These are phyloP conservation scores for Protobothrops flavoviridis DNA, from an alignment of 2,113 vertebrate species.

Conservation along the genomic window DNA sequence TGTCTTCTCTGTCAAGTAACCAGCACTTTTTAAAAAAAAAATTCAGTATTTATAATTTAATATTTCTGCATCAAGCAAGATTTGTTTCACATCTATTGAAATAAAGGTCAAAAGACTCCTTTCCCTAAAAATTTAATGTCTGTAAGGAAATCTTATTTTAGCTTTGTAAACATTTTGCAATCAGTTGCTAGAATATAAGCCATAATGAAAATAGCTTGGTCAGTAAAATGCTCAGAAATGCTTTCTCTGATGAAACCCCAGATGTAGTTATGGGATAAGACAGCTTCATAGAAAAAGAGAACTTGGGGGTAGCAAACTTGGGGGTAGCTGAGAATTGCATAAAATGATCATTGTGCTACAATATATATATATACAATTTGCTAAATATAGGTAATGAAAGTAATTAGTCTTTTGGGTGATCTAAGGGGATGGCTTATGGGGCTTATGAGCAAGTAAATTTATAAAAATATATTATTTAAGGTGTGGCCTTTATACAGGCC, in stretches of 20 bases:
- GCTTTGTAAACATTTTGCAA: not conserved
- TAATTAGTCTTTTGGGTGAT: too few species aligned
- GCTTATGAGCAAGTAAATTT: too few species aligned
- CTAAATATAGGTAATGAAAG: too few species aligned
- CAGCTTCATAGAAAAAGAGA: not conserved
- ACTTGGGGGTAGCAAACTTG: too few species aligned
- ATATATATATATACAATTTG: too few species aligned
- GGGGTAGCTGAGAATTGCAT: not conserved
- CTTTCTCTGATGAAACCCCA: too few species aligned
- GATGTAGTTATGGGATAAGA: not conserved
- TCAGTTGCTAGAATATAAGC: not conserved
- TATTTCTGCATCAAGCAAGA: not conserved
- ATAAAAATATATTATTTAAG: not conserved
- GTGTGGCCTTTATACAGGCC: not conserved
- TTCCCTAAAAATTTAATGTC: not conserved
- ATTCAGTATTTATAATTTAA: not conserved
- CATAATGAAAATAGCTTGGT: too few species aligned
- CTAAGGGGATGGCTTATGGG: too few species aligned
- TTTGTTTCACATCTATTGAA: not conserved
- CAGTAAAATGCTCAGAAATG: too few species aligned
- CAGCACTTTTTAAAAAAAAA: not conserved
- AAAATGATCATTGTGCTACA: too few species aligned
- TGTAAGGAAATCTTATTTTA: not conserved
- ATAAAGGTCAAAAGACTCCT: not conserved
- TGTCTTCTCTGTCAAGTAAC: not conserved